Conservation (phyloP, 2,888 invertebrate genomes). For the Leptinotarsa tumamoca region DNA sequence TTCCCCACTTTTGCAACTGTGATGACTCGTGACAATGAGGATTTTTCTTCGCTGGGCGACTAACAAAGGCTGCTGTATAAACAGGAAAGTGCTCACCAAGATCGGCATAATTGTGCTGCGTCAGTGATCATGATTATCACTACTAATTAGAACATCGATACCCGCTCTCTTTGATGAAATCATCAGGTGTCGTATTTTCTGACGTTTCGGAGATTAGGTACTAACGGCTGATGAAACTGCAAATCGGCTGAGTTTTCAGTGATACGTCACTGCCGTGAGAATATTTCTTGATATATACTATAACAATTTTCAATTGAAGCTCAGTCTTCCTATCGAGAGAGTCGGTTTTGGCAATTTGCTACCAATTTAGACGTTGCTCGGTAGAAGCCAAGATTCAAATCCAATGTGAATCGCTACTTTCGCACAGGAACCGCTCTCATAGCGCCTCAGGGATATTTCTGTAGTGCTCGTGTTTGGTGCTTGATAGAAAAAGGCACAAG, state of each 20-base stretch:
- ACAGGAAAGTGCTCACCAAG: background rate
- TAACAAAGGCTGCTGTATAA: background rate
- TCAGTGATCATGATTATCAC: slow-evolving; percentile 1
- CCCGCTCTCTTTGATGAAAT: slow-evolving; percentile 10
- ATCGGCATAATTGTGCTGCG: background rate
- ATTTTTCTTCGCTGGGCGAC: background rate
- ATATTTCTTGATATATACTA: too few species aligned
- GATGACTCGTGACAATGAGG: slow-evolving; percentile 10
- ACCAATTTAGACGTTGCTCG: too few species aligned
- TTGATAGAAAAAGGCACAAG: too few species aligned
- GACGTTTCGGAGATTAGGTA: background rate
- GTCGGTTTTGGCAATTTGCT: too few species aligned
- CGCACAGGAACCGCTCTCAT: too few species aligned
- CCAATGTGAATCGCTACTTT: too few species aligned
- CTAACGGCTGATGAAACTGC: background rate
- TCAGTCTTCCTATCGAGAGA: too few species aligned
- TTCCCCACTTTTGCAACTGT: background rate
- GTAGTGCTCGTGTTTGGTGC: too few species aligned
- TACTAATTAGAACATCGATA: background rate
- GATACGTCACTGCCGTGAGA: too few species aligned
- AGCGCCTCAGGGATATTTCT: too few species aligned
- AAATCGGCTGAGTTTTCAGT: background rate
- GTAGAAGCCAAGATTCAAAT: too few species aligned
- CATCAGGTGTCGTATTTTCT: slow-evolving; percentile 3
- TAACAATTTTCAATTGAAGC: too few species aligned